Evolutionary conservation across 2,113 vertebrate genomes (phyloP), one percentile per base, ranked within the genome.

Genomic region (Pavo muticus): DNA sequence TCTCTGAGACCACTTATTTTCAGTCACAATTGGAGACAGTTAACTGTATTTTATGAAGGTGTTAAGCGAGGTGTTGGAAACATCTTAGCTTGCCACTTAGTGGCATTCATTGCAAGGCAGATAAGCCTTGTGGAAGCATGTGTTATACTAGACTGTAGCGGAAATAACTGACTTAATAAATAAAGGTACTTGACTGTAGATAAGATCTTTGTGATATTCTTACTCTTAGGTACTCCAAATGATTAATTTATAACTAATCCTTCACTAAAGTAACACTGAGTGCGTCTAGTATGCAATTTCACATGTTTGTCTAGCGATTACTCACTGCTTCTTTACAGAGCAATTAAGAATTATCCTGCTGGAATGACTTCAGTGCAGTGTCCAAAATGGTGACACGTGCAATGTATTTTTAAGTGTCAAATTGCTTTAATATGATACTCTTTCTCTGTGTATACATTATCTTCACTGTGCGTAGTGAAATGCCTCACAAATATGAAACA

Each of bases 221-320:
- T 86, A 24, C 39, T 86, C 7, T 54, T 44, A 88, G 44, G 47
- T 84, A 84, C 40, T 86, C 70, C 44, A 60, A n/a, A n/a, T 63
- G 65, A 88, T 78, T 78, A 73, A 56, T 76, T 92, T 92, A 11
- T 65, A 92, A 63, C 56, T 67, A 75, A 50, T 71, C 40, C 96
- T 90, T 93, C 77, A 52, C 83, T 93, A 59, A 78, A 78, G 56
- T 87, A 84, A 63, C 74, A 81, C 42, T 80, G 11, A 76, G 59
- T 91, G 91, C 71, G 42, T 48, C 81, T 77, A 37, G 24, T 45
- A 20, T 76, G n/a, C 40, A 79, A 21, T 90, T 75, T 61, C 27
- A 69, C 69, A 23, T 72, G 8, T 73, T 90, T 82, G 37, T 65
- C 29, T n/a, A 44, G 11, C 75, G 87, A 54, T 72, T 4, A 10